Percentiles rank a stretch among this genome's conserved stretches.
Evolutionary conservation across 2,113 vertebrate species (phyloP).

Genomic region (Gopherus evgoodei): DNA sequence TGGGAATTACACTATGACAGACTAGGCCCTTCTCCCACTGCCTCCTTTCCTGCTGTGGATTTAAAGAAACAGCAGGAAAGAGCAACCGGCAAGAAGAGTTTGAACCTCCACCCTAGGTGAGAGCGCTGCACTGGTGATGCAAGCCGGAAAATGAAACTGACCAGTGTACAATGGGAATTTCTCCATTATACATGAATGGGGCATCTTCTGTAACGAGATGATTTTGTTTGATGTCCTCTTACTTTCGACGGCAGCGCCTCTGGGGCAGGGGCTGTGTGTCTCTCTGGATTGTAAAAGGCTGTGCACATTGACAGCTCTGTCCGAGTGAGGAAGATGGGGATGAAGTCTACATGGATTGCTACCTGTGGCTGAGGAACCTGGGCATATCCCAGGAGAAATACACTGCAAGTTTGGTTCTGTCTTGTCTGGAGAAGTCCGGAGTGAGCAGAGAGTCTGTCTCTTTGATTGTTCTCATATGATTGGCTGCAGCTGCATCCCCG

Average conservation of each 20-base stretch:
- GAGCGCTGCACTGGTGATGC: background rate
- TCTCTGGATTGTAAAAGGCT: background rate
- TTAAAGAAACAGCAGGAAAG: background rate
- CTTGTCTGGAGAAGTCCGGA: background rate
- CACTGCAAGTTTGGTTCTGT: background rate
- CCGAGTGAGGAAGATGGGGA: rapidly evolving
- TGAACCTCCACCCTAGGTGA: background rate
- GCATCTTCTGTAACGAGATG: background rate
- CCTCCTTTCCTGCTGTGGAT: background rate
- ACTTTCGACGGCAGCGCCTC: background rate
- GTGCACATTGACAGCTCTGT: background rate
- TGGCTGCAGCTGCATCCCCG: background rate
- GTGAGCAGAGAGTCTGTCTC: background rate
- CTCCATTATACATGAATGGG: background rate
- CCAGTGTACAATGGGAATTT: background rate
- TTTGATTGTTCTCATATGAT: background rate
- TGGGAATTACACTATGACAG: too few species aligned
- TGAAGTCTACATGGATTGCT: background rate
- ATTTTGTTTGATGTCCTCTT: rapidly evolving
- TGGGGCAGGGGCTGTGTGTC: background rate
- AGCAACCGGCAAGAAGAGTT: background rate
- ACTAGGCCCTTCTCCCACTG: background rate
- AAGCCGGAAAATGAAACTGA: background rate
- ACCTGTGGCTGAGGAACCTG: background rate
- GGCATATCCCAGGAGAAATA: background rate